Percentiles rank a stretch among this genome's conserved stretches.
phyloP scores from a whole-genome alignment of 1,140 invertebrate species.

The Phymorhynchus buccinoides region DNA sequence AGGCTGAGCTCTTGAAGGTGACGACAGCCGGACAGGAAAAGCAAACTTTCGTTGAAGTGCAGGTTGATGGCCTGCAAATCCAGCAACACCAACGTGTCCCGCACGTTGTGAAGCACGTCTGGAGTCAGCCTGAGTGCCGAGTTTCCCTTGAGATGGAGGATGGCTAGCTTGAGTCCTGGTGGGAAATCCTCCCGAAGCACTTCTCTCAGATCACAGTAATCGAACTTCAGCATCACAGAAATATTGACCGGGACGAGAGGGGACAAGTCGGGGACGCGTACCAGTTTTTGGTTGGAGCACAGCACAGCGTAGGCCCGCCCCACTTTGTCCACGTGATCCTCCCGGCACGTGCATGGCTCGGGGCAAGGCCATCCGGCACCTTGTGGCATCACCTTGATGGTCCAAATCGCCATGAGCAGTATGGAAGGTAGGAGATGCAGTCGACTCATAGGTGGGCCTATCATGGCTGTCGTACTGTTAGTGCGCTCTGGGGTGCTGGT shows the following conservation, averaged over 20 bases:
- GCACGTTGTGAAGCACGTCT: slow-evolving; percentile 11
- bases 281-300: slow-evolving; percentile 28
- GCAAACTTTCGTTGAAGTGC: slow-evolving; percentile 26
- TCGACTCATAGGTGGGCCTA: background rate
- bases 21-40: background rate
- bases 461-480: background rate
- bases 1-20: slow-evolving; percentile 35
- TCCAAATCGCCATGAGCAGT: background rate
- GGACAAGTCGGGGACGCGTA: slow-evolving; percentile 20
- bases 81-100: slow-evolving; percentile 15
- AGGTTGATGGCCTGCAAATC: slow-evolving; percentile 34
- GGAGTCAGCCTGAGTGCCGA: background rate
- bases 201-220: slow-evolving; percentile 34
- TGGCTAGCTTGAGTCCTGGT: slow-evolving; percentile 3
- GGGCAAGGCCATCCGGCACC: slow-evolving; percentile 27
- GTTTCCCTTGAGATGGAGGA: slow-evolving; percentile 34
- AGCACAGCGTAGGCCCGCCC: slow-evolving; percentile 35
- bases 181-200: slow-evolving; percentile 21
- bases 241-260: slow-evolving; percentile 18
- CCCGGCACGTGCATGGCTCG: slow-evolving; percentile 25
- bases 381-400: background rate
- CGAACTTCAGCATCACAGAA: slow-evolving; percentile 33
- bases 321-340: slow-evolving; percentile 35
- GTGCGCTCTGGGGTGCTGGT: background rate
- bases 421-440: background rate